Evolutionary conservation across 2,888 invertebrate species (phyloP), one percentile per base, ranked within the genome.

Genomic region (Calliphora vomitoria): DNA sequence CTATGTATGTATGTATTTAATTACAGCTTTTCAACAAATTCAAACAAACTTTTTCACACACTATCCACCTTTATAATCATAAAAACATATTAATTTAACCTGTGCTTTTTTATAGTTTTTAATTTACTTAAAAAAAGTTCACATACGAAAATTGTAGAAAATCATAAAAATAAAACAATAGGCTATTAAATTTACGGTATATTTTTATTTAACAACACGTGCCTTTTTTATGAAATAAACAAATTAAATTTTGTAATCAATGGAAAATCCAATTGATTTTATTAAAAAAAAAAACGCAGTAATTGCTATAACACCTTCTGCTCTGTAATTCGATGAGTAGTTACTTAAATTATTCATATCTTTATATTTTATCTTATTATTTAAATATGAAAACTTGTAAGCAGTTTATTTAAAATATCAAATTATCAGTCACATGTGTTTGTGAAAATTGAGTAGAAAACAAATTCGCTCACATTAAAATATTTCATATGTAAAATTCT

Each of bases 251-350:
- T 55, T 31, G 3, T 71, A 64, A 58, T 44, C 35, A 25, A 10
- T 13, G 76, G 18, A 79, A 47, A 72, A 47, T 25, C 58, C 58
- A 58, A 18, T 53, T 50, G 71, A 47, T 69, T 83, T 72, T 13
- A 3, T 53, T 35, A 31, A 72, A 58, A 64, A 35, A 58, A n/a
- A n/a, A n/a, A n/a, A n/a, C n/a, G n/a, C n/a, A 72, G 75, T 62
- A 71, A 69, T 44, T 64, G 69, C 55, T 55, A 31, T 64, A 81
- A 85, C 71, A 76, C 69, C 62, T 69, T 64, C 25, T 15, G 8
- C 8, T 50, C 60, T 25, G 47, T 58, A 35, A 44, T 47, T 50
- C 1, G 35, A 6, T 35, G 44, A 38, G 31, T 47, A 66, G 64
- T 71, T 78, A 15, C 31, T 1, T 3, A 66, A 66, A 38, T 75